Conservation (phyloP, 2,888 invertebrate species). For the Polymixis flavicincta region DNA sequence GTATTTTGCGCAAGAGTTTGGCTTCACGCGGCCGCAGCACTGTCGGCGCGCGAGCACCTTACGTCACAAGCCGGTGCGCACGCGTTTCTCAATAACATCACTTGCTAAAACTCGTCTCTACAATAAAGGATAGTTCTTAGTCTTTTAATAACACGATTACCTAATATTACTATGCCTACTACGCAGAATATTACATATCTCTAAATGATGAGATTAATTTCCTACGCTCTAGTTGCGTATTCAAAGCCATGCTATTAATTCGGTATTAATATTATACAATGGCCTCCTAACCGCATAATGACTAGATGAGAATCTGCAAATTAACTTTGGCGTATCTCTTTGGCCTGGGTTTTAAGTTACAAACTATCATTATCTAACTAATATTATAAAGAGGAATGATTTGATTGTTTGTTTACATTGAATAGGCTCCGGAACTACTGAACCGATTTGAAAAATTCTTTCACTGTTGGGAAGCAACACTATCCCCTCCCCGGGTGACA, state of each 20-base stretch:
- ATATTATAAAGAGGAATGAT: too few relatives aligned
- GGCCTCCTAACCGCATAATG: conserved; percentile 20
- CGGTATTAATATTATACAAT: conserved; percentile 35
- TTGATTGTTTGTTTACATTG: too few relatives aligned
- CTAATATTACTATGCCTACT: conserved; percentile 34
- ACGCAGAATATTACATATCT: conserved; percentile 9
- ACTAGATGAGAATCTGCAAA: conserved; percentile 31
- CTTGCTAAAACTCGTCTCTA: conserved; percentile 49
- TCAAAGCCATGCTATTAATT: conserved; percentile 27
- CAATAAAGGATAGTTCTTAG: conserved; percentile 48
- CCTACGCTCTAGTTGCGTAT: conserved; percentile 35
- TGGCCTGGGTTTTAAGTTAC: background rate
- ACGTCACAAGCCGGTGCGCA: conserved; percentile 69
- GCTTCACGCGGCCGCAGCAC: conserved; percentile 59
- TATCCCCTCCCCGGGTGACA: too few relatives aligned
- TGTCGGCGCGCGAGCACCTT: conserved; percentile 51
- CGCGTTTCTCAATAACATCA: conserved; percentile 59
- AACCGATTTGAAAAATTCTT: too few relatives aligned
- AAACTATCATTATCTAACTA: too few relatives aligned
- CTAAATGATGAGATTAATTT: conserved; percentile 32
- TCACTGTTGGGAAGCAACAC: too few relatives aligned
- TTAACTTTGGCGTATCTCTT: conserved; percentile 12
- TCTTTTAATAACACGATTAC: conserved; percentile 47
- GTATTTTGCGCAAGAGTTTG: conserved; percentile 70
- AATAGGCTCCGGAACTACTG: too few relatives aligned